Evolutionary conservation across 1,140 invertebrate genomes (phyloP).

Genomic region (Ruditapes philippinarum): DNA sequence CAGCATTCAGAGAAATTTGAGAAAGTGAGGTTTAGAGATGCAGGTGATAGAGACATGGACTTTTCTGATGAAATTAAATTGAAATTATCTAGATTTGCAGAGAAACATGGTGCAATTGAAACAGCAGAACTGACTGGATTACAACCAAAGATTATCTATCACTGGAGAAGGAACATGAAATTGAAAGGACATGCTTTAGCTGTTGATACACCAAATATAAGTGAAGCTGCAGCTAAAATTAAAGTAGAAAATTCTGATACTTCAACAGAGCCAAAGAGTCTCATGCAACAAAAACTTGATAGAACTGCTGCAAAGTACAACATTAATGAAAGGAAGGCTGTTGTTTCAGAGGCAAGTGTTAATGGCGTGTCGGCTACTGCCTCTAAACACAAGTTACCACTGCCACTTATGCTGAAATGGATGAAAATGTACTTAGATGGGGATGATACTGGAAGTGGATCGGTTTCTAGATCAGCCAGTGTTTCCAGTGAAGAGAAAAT

Average conservation of each 20-base stretch:
- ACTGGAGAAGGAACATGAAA: conserved; percentile 60
- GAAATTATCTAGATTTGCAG: conserved; percentile 47
- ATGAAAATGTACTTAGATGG: conserved; percentile 46
- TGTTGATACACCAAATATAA: conserved; percentile 13
- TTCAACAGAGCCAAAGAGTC: conserved; percentile 45
- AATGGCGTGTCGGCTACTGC: conserved; percentile 49
- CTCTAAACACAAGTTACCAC: conserved; percentile 44
- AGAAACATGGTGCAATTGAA: conserved; percentile 40
- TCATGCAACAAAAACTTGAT: conserved; percentile 61
- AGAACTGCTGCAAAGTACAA: conserved; percentile 41
- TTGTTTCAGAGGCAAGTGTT: conserved; percentile 48
- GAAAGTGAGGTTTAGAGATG: conserved; percentile 55
- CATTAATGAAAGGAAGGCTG: conserved; percentile 5
- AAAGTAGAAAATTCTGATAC: neutral
- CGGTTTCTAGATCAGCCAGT: neutral
- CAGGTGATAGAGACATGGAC: conserved; percentile 20
- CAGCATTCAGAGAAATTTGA: conserved; percentile 35
- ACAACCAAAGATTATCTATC: conserved; percentile 55
- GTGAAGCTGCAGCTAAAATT: neutral
- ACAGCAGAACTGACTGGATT: conserved; percentile 55
- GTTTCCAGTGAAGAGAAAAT: conserved; percentile 4
- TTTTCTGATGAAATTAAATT: conserved; percentile 61
- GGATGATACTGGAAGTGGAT: neutral
- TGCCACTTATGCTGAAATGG: conserved; percentile 55
- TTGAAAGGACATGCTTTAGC: conserved; percentile 46